These are phyloP conservation scores for Chaenodraco wilsoni DNA, from an alignment of 2,797 vertebrate species.

Conservation along the genomic window DNA sequence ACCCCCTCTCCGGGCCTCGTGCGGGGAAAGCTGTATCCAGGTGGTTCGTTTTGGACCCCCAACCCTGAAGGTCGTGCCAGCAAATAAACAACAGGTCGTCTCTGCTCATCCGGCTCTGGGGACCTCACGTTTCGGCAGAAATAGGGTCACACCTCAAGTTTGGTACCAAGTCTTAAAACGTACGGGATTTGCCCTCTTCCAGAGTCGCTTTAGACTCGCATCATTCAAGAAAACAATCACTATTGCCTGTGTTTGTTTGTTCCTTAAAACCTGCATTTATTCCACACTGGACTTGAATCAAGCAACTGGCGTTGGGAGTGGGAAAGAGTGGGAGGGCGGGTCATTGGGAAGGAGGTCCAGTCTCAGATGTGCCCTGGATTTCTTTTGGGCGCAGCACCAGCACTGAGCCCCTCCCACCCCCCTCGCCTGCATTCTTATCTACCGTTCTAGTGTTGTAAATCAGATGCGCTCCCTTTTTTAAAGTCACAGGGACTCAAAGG, in stretches of 20 bases:
- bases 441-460: constrained; percentile 73
- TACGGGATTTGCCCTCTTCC: constrained; percentile 69
- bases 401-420: constrained; percentile 64
- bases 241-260: constrained; percentile 78
- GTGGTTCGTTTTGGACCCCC: constrained; percentile 56
- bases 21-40: constrained; percentile 62
- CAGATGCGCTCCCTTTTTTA: constrained; percentile 38
- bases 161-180: constrained; percentile 82
- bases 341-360: constrained; percentile 36
- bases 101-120: constrained; percentile 59
- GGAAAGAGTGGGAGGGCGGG: constrained; percentile 29
- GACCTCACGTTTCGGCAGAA: constrained; percentile 61
- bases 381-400: constrained; percentile 69
- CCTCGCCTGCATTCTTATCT: constrained; percentile 57
- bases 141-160: constrained; percentile 70
- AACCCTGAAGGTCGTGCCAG: constrained; percentile 46
- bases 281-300: constrained; percentile 80
- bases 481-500: constrained; percentile 62
- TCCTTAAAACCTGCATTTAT: constrained; percentile 75
- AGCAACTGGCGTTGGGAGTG: constrained; percentile 57
- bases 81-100: constrained; percentile 46
- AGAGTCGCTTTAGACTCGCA: constrained; percentile 70
- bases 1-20: constrained; percentile 35
- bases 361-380: constrained; percentile 66
- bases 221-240: constrained; percentile 83